Conservation (phyloP, 2,888 invertebrate species). For the Harmothoe impar region DNA sequence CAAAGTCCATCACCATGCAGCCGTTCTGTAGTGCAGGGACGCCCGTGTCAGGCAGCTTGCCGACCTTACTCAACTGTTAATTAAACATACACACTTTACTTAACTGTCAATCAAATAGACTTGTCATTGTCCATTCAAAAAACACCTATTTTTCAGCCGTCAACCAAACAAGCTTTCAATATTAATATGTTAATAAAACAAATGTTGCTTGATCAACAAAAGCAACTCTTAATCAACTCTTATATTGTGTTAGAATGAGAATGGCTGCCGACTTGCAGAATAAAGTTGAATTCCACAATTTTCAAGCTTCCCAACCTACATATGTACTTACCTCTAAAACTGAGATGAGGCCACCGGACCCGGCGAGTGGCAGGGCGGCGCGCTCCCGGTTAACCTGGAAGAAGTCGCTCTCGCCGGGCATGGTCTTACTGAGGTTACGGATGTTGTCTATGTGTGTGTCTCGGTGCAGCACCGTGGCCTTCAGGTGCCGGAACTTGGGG, state of each 20-base stretch:
- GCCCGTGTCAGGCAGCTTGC: constrained; percentile 91
- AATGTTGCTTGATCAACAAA: no score
- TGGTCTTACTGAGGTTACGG: constrained; percentile 93
- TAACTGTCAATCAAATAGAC: no score
- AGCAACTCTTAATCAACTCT: no score
- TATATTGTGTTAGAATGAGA: no score
- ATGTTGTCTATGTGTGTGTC: constrained; percentile 96
- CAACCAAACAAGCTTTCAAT: no score
- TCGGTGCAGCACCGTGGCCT: constrained; percentile 94
- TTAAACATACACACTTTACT: background rate
- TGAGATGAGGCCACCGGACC: constrained; percentile 94
- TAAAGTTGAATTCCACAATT: no score
- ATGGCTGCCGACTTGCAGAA: no score
- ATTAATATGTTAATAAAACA: no score
- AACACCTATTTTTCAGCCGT: no score
- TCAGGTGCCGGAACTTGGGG: constrained; percentile 96
- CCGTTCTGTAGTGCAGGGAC: constrained; percentile 95
- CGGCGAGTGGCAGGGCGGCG: constrained; percentile 94
- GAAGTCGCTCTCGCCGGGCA: constrained; percentile 96
- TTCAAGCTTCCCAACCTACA: no score
- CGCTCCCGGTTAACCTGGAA: constrained; percentile 94
- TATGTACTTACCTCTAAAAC: constrained; percentile 88
- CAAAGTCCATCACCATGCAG: constrained; percentile 94
- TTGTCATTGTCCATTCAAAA: no score
- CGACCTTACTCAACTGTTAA: constrained; percentile 87